Base-by-base conservation (phyloP, 2,888 invertebrate genomes). In the Diabrotica balteata region DNA sequence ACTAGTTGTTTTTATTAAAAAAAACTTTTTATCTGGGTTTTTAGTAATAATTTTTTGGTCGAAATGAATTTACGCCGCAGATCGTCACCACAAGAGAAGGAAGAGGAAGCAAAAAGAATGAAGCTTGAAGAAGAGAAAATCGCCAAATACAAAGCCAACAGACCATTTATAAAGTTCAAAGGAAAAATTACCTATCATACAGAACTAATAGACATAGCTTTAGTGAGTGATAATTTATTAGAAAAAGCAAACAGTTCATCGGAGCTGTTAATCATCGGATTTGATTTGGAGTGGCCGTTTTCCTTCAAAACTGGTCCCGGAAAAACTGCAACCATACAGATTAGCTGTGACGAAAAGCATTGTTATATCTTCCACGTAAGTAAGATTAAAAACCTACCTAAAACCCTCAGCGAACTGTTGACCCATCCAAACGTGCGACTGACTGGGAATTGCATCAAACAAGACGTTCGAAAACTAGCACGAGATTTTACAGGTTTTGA, bases 271-370 rank as follows among this genome's bases (percentile, higher is more conserved):
- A 86, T 88, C 6, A 80, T 90, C 69, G 89, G 90, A 6, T 90
- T 90, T 77, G 90, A 90, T 77, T 84, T 90, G 80, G 90, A 90
- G 79, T 90, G 90, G 90, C 89, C 89, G 7, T 89, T 90, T 75
- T 86, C 82, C 65, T 90, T 86, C 76, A 83, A 87, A 81, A 87
- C 87, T 0, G 89, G 89, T 6, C 82, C 87, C 32, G 88, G 87
- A 3, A 89, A 87, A 81, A 86, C 88, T 0, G 86, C 90, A 0
- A 83, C 90, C 3, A 88, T 89, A 58, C 90, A 90, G 81, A 84
- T 90, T 58, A 89, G 89, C 76, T 83, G 87, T 4, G 87, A 88
- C 75, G 81, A 87, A 8, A 84, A 87, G 11, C 81, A 86, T 55
- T 90, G 90, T 75, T 87, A 88, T 78, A 78, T 90, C 4, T 85